Evolutionary conservation across 2,113 vertebrate genomes (phyloP), one percentile per base, ranked within the genome.

Genomic region (Passer domesticus): DNA sequence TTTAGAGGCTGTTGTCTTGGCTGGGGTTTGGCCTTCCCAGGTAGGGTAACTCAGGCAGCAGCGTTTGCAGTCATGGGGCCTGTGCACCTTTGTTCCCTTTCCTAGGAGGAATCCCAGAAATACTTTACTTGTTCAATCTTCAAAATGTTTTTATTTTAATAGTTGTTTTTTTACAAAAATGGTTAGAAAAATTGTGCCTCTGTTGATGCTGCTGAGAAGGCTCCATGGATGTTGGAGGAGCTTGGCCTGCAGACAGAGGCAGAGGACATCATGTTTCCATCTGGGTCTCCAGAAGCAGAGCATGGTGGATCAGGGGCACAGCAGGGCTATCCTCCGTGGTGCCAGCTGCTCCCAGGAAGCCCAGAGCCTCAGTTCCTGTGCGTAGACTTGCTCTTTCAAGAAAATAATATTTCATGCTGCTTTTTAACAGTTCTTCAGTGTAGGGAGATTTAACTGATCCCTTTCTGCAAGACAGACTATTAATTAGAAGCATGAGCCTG

Each of bases 351-450:
- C 76, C 28, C 28, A 80, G 53, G 76, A 84, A 67, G 50, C 11
- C 0, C 28, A 41, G 46, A 56, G 50, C 68, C 67, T 77, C 68
- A 5, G 31, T 46, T 28, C 33, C 52, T 49, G 10, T 75, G 55
- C 85, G 79, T 80, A n/a, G 52, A 46, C 82, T 83, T 87, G 27
- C 35, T 85, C 68, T 70, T 90, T 83, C 79, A 90, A 86, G 68
- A 87, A 89, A 94, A 94, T 90, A 80, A 52, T 88, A 86, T 86
- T 81, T 68, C 72, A 78, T 67, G 79, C 72, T 91, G 86, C 69
- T 89, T 93, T 94, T 49, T 77, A 94, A 73, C 83, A 90, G 56
- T 44, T 89, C 66, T 84, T 90, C 62, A 41, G 82, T 47, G 49
- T 13, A 87, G 56, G 60, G 72, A 66, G 68, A 83, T 39, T 55